Evolutionary conservation across 2,888 invertebrate genomes (phyloP).

Genomic region (Philereme vetulata): DNA sequence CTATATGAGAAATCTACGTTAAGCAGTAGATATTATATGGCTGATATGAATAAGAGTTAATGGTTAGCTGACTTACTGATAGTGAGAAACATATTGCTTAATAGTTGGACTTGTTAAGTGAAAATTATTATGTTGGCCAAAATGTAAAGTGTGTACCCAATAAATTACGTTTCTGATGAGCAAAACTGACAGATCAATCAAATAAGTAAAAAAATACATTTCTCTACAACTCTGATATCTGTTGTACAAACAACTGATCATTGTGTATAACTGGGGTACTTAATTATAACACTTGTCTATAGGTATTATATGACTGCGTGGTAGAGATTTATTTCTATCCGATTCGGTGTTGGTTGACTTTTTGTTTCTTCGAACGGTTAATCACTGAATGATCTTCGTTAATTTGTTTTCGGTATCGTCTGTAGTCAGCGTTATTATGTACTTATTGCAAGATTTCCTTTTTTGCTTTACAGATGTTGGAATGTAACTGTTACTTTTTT

Average conservation of each 20-base stretch:
- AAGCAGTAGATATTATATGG: no score
- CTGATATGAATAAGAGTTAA: no score
- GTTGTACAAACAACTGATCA: slow-evolving; percentile 37
- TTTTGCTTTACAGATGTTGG: slow-evolving; percentile 29
- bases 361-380: slow-evolving; percentile 76
- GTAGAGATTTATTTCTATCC: slow-evolving; percentile 78
- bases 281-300: slow-evolving; percentile 81
- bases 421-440: slow-evolving; percentile 50
- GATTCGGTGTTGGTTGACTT: slow-evolving; percentile 68
- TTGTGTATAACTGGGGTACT: slow-evolving; percentile 56
- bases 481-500: not conserved
- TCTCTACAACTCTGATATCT: not conserved
- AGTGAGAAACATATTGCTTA: no score
- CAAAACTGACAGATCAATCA: no score
- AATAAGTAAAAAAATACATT: no score
- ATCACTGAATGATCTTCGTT: slow-evolving; percentile 74
- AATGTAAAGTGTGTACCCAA: no score
- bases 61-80: no score
- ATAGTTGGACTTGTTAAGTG: no score
- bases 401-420: slow-evolving; percentile 69
- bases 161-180: no score
- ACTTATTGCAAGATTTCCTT: slow-evolving; percentile 48
- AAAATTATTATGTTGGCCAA: no score
- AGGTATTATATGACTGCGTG: slow-evolving; percentile 69
- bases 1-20: no score